Percentiles rank a stretch among this genome's conserved stretches.
phyloP scores from a whole-genome alignment of 1,140 invertebrate genomes.

The Drosophila quadrilineata region DNA sequence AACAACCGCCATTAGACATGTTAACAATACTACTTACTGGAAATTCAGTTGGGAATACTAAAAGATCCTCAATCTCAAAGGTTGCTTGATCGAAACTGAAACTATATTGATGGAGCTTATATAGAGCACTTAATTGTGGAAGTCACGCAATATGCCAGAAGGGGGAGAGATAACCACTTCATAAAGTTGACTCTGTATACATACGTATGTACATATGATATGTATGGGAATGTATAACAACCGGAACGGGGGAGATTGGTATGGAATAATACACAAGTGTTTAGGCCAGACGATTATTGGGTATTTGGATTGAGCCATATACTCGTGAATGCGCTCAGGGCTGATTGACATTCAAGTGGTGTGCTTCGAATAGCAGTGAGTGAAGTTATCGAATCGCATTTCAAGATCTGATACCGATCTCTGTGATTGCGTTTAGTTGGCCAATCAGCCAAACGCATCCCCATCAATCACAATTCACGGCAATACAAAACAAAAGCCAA shows the following conservation, averaged over 20 bases:
- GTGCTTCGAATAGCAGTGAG: constrained; percentile 58
- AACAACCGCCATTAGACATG: constrained; percentile 20
- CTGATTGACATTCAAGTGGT: constrained; percentile 69
- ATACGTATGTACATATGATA: no score
- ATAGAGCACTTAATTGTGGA: constrained; percentile 30
- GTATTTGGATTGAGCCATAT: constrained; percentile 3
- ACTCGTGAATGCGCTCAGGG: constrained; percentile 42
- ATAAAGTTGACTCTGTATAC: no score
- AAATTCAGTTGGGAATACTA: not conserved
- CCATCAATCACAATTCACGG: constrained; percentile 67
- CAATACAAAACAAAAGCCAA: constrained; percentile 51
- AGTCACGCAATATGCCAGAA: constrained; percentile 18
- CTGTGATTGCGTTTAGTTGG: not conserved
- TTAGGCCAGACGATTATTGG: constrained; percentile 3
- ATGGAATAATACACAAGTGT: constrained; percentile 7
- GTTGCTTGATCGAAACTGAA: not conserved
- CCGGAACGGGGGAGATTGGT: no score
- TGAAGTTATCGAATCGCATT: constrained; percentile 66
- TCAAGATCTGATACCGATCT: constrained; percentile 43
- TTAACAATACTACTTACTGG: constrained; percentile 13
- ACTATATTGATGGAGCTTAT: constrained; percentile 4
- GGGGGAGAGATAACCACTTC: constrained; percentile 13
- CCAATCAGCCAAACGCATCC: constrained; percentile 58
- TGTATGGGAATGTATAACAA: no score
- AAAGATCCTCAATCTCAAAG: not conserved